Evolutionary conservation across 1,140 invertebrate species (phyloP).

Genomic region (Drosophila sproati): DNA sequence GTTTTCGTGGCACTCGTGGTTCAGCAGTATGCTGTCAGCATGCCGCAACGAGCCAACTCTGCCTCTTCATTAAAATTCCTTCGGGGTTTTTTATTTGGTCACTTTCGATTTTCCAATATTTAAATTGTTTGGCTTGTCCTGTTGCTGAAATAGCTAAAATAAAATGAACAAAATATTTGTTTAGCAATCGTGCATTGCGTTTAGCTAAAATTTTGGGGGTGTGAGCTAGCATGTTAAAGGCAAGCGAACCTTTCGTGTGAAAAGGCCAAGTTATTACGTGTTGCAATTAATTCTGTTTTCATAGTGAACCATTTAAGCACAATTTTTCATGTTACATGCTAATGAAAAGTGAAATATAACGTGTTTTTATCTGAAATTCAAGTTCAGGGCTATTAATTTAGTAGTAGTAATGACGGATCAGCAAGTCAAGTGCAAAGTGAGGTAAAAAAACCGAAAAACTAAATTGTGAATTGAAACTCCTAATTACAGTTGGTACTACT

Average conservation of each 20-base stretch:
- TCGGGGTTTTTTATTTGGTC: conserved; percentile 1
- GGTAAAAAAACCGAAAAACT: not conserved
- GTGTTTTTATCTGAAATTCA: conserved; percentile 39
- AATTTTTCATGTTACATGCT: conserved; percentile 54
- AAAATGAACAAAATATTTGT: conserved; percentile 44
- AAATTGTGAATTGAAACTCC: not conserved
- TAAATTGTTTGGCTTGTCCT: conserved; percentile 39
- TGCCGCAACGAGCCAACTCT: conserved; percentile 32
- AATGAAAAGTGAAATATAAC: conserved; percentile 29
- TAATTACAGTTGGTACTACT: too few relatives aligned
- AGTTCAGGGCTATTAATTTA: conserved; percentile 34
- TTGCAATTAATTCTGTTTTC: conserved; percentile 10
- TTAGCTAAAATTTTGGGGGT: conserved; percentile 5
- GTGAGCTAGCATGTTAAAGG: not conserved
- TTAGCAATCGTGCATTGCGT: conserved; percentile 3
- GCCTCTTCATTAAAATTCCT: conserved; percentile 69
- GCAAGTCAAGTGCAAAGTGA: not conserved
- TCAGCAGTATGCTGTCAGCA: conserved; percentile 53
- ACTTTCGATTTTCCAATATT: conserved; percentile 33
- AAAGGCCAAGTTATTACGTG: conserved; percentile 25
- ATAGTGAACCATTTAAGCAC: not conserved
- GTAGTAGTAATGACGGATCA: not conserved
- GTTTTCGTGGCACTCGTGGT: conserved; percentile 21
- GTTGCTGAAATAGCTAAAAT: conserved; percentile 45
- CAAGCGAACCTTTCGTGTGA: conserved; percentile 3